phyloP scores from a whole-genome alignment of 2,113 vertebrate species.

The Tenrec ecaudatus region DNA sequence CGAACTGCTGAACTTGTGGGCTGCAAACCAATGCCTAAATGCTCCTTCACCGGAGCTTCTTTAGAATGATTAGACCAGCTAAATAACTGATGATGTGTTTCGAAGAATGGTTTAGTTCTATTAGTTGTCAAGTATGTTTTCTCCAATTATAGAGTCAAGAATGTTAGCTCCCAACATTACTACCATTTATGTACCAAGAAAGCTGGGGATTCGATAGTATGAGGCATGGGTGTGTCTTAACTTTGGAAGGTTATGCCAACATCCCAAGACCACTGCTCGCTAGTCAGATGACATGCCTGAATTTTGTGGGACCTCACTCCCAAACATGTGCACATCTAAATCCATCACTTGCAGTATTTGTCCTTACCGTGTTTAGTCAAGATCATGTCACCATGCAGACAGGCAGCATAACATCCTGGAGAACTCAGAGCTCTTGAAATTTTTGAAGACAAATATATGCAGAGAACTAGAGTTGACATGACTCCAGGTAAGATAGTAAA shows the following conservation, averaged over 20 bases:
- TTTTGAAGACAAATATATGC: too few species aligned
- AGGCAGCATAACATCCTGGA: too few species aligned
- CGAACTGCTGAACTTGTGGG: too few species aligned
- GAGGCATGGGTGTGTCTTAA: not conserved
- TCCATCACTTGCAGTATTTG: not conserved
- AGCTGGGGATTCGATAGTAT: not conserved
- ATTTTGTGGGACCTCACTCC: not conserved
- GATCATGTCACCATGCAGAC: not conserved
- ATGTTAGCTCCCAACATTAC: not conserved
- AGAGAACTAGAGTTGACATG: too few species aligned
- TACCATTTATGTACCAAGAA: not conserved
- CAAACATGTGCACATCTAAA: not conserved
- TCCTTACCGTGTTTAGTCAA: not conserved
- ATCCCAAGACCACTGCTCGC: not conserved
- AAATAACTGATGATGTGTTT: not conserved
- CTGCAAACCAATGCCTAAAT: too few species aligned
- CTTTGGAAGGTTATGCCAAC: not conserved
- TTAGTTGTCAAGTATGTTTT: too few species aligned
- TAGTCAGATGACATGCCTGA: not conserved
- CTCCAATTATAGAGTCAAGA: not conserved
- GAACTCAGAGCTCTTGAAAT: too few species aligned
- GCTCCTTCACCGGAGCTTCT: too few species aligned
- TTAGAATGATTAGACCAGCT: not conserved
- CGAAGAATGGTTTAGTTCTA: not conserved
- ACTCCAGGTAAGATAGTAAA: too few species aligned